Evolutionary conservation across 2,888 invertebrate species (phyloP), one percentile per base, ranked within the genome.

Genomic region (Allacma fusca): DNA sequence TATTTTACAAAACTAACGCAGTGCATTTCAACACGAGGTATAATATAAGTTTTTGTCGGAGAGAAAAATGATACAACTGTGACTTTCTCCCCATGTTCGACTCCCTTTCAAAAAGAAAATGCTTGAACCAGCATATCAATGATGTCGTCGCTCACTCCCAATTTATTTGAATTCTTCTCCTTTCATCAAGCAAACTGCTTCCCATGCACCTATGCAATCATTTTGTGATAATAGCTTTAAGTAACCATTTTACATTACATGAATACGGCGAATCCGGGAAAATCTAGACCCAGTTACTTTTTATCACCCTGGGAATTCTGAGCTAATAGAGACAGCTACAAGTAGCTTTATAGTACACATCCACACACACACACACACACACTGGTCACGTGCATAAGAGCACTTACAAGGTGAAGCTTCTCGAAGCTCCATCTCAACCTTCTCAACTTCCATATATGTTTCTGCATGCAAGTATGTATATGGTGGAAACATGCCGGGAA

Each of bases 111-210:
- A n/a, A 24, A 62, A 9, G 62, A 62, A 62, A 2, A 21, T 29
- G 4, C 24, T 19, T 67, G 1, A 62, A 26, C 23, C 62, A 26
- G 1, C 13, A 23, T 62, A 9, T 62, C 62, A 9, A 62, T 62
- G 26, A 26, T 23, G 23, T 62, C 23, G 21, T 62, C 62, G 28
- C 28, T n/a, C 21, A 28, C n/a, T 40, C 68, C n/a, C 9, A 68
- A 68, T 68, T 68, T 68, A 68, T 68, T 68, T 21, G 19, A n/a
- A 21, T 68, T 29, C 28, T 67, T 34, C n/a, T 29, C 67, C 67
- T 16, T 34, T 28, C 9, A 13, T 67, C 26, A 16, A 62, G 24
- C 21, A 5, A 50, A 50, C 50, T 16, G 2, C 50, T 50, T 13
- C 50, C 50, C 50, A 50, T 16, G 62, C 26, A 62, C 9, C 23